A percentile compares a stretch with the other conserved stretches of the same genome.
Evolutionary conservation across 2,888 invertebrate genomes (phyloP).

Genomic region (Hydropsyche betteni): DNA sequence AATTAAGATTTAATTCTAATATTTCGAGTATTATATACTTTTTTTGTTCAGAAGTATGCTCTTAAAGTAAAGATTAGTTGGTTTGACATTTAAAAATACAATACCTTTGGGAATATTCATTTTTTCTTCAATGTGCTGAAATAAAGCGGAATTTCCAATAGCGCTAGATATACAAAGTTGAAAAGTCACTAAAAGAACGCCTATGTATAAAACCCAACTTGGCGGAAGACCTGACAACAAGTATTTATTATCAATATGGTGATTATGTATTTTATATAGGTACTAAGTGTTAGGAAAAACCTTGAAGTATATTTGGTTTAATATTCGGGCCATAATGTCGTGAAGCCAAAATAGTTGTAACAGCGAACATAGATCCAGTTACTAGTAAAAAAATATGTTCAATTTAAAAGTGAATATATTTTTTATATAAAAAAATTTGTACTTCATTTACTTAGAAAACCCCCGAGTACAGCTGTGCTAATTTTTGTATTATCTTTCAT

Average conservation of each 20-base stretch:
- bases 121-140: conserved; percentile 83
- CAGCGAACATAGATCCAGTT: conserved; percentile 71
- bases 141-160: conserved; percentile 80
- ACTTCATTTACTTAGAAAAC: conserved; percentile 69
- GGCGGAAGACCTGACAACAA: conserved; percentile 67
- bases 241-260: neutral
- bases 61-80: too few relatives aligned
- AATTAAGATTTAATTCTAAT: too few relatives aligned
- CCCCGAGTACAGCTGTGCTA: conserved; percentile 74
- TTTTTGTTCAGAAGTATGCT: too few relatives aligned
- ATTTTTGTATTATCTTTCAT: conserved; percentile 83
- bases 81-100: too few relatives aligned
- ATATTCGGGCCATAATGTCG: conserved; percentile 71
- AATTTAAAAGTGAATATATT: conserved; percentile 17
- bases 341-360: conserved; percentile 71
- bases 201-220: conserved; percentile 70
- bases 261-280: neutral
- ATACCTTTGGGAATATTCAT: conserved; percentile 77
- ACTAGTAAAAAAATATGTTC: conserved; percentile 56
- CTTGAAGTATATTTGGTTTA: conserved; percentile 73
- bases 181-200: conserved; percentile 77
- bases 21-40: too few relatives aligned
- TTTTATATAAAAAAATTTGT: conserved; percentile 1
- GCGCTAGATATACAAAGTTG: conserved; percentile 82
- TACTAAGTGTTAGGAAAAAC: conserved; percentile 52